phyloP scores from a whole-genome alignment of 92 coral and sea anemone species.

The Micromussa lordhowensis region DNA sequence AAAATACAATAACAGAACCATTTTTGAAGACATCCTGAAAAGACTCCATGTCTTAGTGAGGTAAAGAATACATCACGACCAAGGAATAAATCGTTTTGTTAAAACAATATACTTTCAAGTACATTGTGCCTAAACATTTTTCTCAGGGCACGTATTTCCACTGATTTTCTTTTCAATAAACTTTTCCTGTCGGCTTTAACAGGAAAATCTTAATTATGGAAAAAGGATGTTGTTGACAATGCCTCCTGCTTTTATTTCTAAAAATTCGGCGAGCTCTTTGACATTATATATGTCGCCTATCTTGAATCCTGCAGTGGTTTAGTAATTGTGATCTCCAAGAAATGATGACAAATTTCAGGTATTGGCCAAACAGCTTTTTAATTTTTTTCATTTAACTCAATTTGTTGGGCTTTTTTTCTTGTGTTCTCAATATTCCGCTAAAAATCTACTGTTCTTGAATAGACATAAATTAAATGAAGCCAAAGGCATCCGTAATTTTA shows the following conservation, averaged over 20 bases:
- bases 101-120: neutral
- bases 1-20: neutral
- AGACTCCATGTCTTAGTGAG: neutral
- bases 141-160: neutral
- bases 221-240: constrained; percentile 11
- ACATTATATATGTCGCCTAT: neutral
- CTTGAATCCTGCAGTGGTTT: neutral
- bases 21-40: neutral
- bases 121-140: neutral
- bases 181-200: constrained; percentile 15
- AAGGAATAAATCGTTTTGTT: neutral
- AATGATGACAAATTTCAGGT: neutral
- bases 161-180: neutral
- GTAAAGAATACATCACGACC: neutral
- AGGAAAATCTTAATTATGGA: neutral
- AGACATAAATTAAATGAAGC: neutral
- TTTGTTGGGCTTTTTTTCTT: neutral
- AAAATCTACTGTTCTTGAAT: neutral
- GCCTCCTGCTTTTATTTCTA: neutral
- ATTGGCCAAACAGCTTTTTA: neutral
- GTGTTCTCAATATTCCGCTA: neutral
- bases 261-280: neutral
- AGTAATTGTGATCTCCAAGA: neutral
- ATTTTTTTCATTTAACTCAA: no score
- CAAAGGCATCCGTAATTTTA: constrained; percentile 7